Percentiles rank a stretch among this genome's conserved stretches.
Evolutionary conservation across 2,888 invertebrate genomes (phyloP).

Genomic region (Galerucella nymphaeae): DNA sequence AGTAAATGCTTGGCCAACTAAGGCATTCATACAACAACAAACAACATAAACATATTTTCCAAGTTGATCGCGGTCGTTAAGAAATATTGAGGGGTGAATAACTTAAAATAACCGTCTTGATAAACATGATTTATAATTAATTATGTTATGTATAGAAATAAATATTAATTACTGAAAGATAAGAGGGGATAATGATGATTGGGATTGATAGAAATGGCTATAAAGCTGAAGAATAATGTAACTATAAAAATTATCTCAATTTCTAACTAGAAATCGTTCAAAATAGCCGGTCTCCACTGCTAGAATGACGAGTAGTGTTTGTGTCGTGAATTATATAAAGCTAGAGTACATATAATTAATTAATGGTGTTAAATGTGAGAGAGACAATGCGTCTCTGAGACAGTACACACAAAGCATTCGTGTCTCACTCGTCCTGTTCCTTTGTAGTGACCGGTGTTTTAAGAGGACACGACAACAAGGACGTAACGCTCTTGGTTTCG

Average conservation of each 20-base stretch:
- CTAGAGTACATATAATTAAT: conserved; percentile 53
- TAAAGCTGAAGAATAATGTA: too few species aligned
- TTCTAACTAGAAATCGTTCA: background rate
- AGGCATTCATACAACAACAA: background rate
- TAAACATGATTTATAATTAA: background rate
- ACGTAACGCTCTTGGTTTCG: conserved; percentile 30
- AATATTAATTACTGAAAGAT: too few species aligned
- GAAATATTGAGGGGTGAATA: conserved; percentile 4
- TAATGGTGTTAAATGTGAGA: conserved; percentile 52
- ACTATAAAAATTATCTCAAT: too few species aligned
- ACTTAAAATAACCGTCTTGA: background rate
- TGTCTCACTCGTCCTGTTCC: conserved; percentile 50
- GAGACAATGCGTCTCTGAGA: conserved; percentile 49
- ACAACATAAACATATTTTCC: conserved; percentile 15
- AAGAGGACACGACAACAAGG: conserved; percentile 43
- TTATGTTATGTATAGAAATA: too few species aligned
- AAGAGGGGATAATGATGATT: too few species aligned
- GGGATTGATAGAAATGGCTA: too few species aligned
- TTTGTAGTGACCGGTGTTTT: conserved; percentile 52
- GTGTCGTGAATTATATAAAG: conserved; percentile 52
- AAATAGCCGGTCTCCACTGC: background rate
- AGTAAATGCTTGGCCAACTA: conserved; percentile 4
- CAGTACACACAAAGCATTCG: conserved; percentile 51
- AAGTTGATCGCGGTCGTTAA: conserved; percentile 8
- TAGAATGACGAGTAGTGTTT: conserved; percentile 51